Base-by-base conservation (phyloP, 2,113 vertebrate genomes). In the Syngnathoides biaculeatus region DNA sequence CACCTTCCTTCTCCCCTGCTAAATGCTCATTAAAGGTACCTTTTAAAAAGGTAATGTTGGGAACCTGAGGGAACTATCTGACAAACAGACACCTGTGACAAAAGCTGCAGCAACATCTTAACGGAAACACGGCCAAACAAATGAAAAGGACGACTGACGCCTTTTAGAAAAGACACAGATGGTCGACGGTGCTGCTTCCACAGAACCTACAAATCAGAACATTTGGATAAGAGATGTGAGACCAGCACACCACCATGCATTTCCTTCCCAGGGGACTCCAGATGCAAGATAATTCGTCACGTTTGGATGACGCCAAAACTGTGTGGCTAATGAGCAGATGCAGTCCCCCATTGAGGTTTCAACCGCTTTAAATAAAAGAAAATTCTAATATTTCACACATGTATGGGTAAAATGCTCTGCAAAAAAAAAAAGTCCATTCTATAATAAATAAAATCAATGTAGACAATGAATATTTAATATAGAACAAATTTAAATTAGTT, bases 21-120 rank as follows among this genome's bases (percentile, higher is more conserved):
- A 89, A 85, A 79, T 75, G 79, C 82, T 89, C 88, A 90, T 90
- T 90, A 91, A 84, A 81, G 79, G 52, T 63, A 82, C 80, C 80
- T 90, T 91, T 85, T 52, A 26, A 26, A 91, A 89, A 81, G 80
- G 79, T 86, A 86, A 91, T 86, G 83, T 84, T 74, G 43, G 67
- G 68, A 84, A 79, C 85, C 77, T 74, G 57, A 65, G 83, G 84
- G 79, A 88, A 80, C 84, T 79, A 82, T 67, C 68, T 79, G 85
- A 86, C 84, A 89, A 83, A 84, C 19, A 8, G 14, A 5, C 55
- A 15, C 5, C 5, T 76, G 63, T 68, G 63, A 60, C 55, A 53
- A 45, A 52, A 67, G 63, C 50, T 39, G 68, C 69, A 68, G 58
- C 35, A 55, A 78, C 40, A 69, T 67, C 26, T 30, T n/a, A 64